These are phyloP conservation scores for Zeus faber DNA, from an alignment of 2,113 vertebrate genomes.

Conservation along the genomic window DNA sequence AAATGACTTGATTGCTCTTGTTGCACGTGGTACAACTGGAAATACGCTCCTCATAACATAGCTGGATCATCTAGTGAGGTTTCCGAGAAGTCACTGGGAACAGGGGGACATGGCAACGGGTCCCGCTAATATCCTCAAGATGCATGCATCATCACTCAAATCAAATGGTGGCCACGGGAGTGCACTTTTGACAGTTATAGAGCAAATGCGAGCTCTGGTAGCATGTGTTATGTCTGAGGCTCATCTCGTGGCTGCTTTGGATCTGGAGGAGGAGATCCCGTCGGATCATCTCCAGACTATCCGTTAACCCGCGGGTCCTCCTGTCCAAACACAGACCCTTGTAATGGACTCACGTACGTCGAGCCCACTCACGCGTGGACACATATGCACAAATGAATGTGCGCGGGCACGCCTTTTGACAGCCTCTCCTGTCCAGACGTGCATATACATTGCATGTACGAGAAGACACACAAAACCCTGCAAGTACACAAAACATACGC, in stretches of 20 bases:
- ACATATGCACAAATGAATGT: background rate
- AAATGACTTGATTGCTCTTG: too few species aligned
- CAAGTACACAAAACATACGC: background rate
- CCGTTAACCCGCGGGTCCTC: constrained; percentile 29
- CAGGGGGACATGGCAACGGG: background rate
- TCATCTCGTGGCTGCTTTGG: constrained; percentile 6
- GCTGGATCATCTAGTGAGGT: too few species aligned
- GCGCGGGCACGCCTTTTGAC: background rate
- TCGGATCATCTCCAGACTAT: constrained; percentile 28
- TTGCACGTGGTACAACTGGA: too few species aligned
- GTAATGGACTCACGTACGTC: constrained; percentile 19
- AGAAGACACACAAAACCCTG: background rate
- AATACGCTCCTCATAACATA: too few species aligned
- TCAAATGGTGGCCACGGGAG: background rate
- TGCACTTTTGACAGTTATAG: constrained; percentile 34
- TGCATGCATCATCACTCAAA: constrained; percentile 7
- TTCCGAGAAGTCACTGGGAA: background rate
- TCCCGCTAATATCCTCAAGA: background rate
- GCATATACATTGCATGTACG: background rate
- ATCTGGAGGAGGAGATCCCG: constrained; percentile 7
- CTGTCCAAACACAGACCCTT: constrained; percentile 32
- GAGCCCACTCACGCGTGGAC: constrained; percentile 25
- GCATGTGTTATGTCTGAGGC: background rate
- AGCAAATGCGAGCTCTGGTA: constrained; percentile 6
- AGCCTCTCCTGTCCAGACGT: background rate